Evolutionary conservation across 2,113 vertebrate species (phyloP), one percentile per base, ranked within the genome.

Genomic region (Hyperoodon ampullatus): DNA sequence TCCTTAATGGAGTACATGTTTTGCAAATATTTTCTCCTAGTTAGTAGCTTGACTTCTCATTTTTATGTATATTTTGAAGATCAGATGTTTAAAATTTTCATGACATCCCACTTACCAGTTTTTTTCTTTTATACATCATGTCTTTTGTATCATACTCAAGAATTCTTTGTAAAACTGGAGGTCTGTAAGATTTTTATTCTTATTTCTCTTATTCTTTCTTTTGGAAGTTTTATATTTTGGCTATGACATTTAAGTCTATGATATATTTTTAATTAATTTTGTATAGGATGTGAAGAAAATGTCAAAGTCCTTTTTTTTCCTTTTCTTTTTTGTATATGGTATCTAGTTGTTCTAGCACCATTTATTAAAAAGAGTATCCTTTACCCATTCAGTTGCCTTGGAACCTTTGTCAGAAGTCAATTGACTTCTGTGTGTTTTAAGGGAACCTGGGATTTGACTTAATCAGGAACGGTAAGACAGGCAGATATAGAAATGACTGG

Each of bases 121-220:
- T 91, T 90, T 68, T 71, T 8, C 61, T 61, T 78, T 85, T 80
- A 47, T 14, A 47, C 23, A 58, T 81, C 30, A 58, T 95, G 74
- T 50, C 83, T 88, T 92, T 72, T 65, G 8, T 68, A 33, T 93
- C 28, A 9, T 50, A 70, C 47, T 80, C 58, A 65, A 55, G 63
- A 86, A 80, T 86, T 92, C 21, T 42, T 86, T 24, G 58, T 88
- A 30, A 74, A 95, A 47, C 15, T 60, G 55, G 53, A 70, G 33
- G 9, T 95, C 70, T 84, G 39, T 61, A 60, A 66, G 82, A 80
- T 95, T 85, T 95, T 85, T 68, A n/a, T 78, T 78, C 74, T 53
- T n/a, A 23, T 78, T 78, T 78, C 18, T 90, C 78, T 75, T 50
- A 50, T 50, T 83, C 35, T 74, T 90, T 53, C 60, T 65, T 94